A percentile compares a stretch with the other conserved stretches of the same genome.
These are phyloP conservation scores for Scaeva pyrastri DNA, from an alignment of 2,888 invertebrate genomes.

Conservation along the genomic window DNA sequence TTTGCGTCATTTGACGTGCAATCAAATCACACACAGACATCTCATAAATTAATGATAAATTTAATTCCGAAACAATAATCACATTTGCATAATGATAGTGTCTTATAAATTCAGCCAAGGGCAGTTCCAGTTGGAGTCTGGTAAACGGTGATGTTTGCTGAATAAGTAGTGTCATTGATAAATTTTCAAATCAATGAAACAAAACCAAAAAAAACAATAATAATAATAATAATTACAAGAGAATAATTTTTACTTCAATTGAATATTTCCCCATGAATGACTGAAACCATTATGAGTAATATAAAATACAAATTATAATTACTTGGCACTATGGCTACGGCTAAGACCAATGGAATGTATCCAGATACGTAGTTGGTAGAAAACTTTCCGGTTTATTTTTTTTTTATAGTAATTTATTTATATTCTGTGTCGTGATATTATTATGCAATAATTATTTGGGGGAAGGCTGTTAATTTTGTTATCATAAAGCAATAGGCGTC, in stretches of 20 bases:
- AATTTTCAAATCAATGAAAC: too few species aligned
- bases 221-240: not conserved
- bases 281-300: too few species aligned
- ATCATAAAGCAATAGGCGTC: conserved; percentile 62
- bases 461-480: conserved; percentile 58
- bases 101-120: not conserved
- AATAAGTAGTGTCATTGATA: not conserved
- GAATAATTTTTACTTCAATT: not conserved
- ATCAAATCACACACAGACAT: conserved; percentile 45
- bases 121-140: too few species aligned
- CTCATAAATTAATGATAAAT: conserved; percentile 53
- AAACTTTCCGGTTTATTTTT: conserved; percentile 47
- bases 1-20: conserved; percentile 59
- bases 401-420: conserved; percentile 22
- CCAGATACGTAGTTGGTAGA: not conserved
- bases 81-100: conserved; percentile 29
- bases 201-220: too few species aligned
- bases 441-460: conserved; percentile 50
- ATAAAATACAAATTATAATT: not conserved
- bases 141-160: too few species aligned
- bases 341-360: not conserved
- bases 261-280: too few species aligned
- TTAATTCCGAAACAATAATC: conserved; percentile 51
- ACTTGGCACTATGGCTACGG: not conserved
- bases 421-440: conserved; percentile 13